phyloP scores from a whole-genome alignment of 2,888 invertebrate genomes.

The Hipparchia sbordonii region DNA sequence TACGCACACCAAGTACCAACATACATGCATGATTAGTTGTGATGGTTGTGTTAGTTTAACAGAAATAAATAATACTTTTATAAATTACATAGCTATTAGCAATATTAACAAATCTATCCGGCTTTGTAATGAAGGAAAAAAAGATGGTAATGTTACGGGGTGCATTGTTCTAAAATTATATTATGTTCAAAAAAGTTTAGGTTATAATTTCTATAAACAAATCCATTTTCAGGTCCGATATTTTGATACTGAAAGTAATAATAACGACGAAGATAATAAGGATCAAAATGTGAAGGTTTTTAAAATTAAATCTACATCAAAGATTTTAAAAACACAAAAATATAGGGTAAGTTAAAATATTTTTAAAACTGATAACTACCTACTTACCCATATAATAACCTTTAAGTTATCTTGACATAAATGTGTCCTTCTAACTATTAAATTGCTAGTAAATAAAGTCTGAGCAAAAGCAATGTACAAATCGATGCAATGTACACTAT shows the following conservation, averaged over 20 bases:
- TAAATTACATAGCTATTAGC: background rate
- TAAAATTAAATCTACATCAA: conserved; percentile 63
- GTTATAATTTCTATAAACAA: conserved; percentile 12
- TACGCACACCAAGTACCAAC: too few species aligned
- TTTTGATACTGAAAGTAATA: conserved; percentile 52
- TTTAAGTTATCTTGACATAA: too few species aligned
- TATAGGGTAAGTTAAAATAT: conserved; percentile 52
- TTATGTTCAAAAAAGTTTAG: background rate
- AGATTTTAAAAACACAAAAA: conserved; percentile 52
- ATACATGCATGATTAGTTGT: too few species aligned
- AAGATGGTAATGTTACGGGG: conserved; percentile 40
- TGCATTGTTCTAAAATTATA: background rate
- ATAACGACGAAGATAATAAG: conserved; percentile 35
- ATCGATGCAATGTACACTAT: too few species aligned
- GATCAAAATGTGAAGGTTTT: conserved; percentile 58
- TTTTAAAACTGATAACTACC: too few species aligned
- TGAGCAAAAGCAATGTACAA: too few species aligned
- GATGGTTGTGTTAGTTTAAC: too few species aligned
- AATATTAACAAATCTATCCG: background rate
- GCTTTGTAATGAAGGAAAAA: conserved; percentile 44
- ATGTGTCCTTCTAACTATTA: too few species aligned
- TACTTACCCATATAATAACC: too few species aligned
- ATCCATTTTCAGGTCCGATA: conserved; percentile 45
- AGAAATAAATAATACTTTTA: too few species aligned
- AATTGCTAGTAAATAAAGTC: too few species aligned